Conservation (phyloP, 1,140 invertebrate genomes). For the Saccostrea echinata region DNA sequence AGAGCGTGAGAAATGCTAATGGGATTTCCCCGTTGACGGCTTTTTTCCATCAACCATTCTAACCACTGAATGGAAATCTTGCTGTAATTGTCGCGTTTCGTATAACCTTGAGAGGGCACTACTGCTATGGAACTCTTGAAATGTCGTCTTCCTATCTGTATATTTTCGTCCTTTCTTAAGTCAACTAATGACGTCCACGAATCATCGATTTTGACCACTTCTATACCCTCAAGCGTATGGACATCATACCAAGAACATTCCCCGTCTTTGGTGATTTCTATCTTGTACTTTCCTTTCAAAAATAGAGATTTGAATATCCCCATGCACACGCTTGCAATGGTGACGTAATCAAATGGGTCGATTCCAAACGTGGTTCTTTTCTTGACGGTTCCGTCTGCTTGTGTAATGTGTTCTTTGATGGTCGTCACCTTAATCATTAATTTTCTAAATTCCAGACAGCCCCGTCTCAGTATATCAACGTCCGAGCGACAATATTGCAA, state of each 20-base stretch:
- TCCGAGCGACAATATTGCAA: constrained; percentile 50
- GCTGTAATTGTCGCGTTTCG: constrained; percentile 42
- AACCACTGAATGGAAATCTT: constrained; percentile 54
- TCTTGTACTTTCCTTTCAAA: constrained; percentile 32
- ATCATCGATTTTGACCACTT: neutral
- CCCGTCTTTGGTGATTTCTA: constrained; percentile 24
- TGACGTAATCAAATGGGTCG: constrained; percentile 52
- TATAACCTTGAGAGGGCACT: constrained; percentile 52
- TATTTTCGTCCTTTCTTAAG: neutral
- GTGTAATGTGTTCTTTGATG: neutral
- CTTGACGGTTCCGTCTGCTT: neutral
- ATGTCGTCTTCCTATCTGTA: constrained; percentile 20
- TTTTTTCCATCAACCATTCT: constrained; percentile 47
- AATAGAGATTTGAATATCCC: constrained; percentile 45
- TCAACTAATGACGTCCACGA: neutral
- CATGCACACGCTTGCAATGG: constrained; percentile 48
- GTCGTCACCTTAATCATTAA: constrained; percentile 40
- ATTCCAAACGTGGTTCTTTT: constrained; percentile 3
- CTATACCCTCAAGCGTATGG: neutral
- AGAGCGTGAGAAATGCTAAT: constrained; percentile 46
- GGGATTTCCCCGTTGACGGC: constrained; percentile 19
- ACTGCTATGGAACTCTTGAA: constrained; percentile 46
- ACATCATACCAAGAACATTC: neutral
- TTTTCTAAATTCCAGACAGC: constrained; percentile 45
- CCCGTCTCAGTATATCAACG: constrained; percentile 53